Base-by-base conservation (phyloP, 1,140 invertebrate genomes). In the Drosophila sturtevanti region DNA sequence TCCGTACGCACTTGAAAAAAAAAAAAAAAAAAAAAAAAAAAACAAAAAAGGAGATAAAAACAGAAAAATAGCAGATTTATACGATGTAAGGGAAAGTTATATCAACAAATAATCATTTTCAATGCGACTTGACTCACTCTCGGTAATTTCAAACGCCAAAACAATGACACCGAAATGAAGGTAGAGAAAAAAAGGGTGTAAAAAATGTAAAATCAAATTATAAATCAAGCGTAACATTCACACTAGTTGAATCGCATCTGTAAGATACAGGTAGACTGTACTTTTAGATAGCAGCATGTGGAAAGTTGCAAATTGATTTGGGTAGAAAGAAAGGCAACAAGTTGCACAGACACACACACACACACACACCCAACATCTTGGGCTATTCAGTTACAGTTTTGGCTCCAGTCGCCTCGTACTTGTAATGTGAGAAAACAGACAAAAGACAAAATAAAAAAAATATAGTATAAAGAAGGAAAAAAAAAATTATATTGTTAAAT, bases 101-200 rank as follows among this genome's bases (percentile, higher is more conserved):
- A 41, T 51, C 68, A 71, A 54, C 68, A 56, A 31, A 54, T 51
- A 54, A 61, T 51, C 41, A 67, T 59, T 54, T 74, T 54, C 72
- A 77, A 72, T 73, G 75, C 68, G 65, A 58, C 41, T 60, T 67
- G 63, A 68, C 56, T 55, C 58, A 68, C 56, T 55, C 72, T 65
- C 70, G 74, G 80, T 82, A 82, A 82, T 82, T 82, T 71, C 81
- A 79, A 77, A 79, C 76, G 62, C 66, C 80, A 56, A 84, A 82
- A 84, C 80, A 82, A 82, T 82, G 80, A 84, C 80, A 84, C 71
- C 82, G 68, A 82, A 82, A 82, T 71, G 71, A 75, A 56, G 34
- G 37, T 21, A 11, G 41, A 21, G 12, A 18, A 21, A 16, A 52
- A 34, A 61, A 24, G 27, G 12, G 22, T 21, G 31, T 3, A 4